Evolutionary conservation across 2,888 invertebrate genomes (phyloP).

Genomic region (Heterodera filipjevi): DNA sequence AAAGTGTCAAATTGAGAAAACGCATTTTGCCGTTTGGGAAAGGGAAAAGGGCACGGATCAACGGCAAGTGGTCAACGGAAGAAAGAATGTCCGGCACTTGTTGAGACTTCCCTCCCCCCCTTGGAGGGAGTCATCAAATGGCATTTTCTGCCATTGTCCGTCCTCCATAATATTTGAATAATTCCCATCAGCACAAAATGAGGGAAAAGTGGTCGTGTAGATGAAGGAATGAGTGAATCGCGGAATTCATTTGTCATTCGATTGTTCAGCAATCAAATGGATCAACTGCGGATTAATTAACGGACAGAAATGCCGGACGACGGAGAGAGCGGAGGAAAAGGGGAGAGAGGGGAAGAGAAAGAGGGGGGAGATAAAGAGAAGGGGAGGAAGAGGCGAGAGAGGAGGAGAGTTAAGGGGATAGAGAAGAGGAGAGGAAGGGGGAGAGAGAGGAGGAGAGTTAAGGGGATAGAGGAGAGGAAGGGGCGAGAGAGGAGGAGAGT

Average conservation of each 20-base stretch:
- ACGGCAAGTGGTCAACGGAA: too few species aligned
- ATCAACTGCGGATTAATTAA: background rate
- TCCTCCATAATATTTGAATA: background rate
- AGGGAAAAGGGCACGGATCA: too few species aligned
- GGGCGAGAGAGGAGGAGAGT: too few species aligned
- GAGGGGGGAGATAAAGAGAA: background rate
- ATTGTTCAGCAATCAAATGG: background rate
- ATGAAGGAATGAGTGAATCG: background rate
- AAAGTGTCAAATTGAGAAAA: too few species aligned
- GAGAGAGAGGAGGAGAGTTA: too few species aligned
- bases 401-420: too few species aligned
- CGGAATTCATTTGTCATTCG: background rate
- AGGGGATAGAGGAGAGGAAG: background rate
- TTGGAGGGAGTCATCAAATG: background rate
- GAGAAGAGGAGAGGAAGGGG: too few species aligned
- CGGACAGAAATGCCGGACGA: too few species aligned
- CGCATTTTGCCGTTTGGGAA: too few species aligned
- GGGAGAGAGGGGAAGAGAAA: background rate
- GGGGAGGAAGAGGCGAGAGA: too few species aligned
- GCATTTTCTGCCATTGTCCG: slow-evolving; percentile 2
- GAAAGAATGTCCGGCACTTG: too few species aligned
- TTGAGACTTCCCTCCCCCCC: too few species aligned
- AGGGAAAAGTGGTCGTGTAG: background rate
- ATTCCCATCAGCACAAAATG: background rate
- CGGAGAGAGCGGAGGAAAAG: background rate